Base-by-base conservation (phyloP, 2,113 vertebrate genomes). In the Catharus fuscescens region DNA sequence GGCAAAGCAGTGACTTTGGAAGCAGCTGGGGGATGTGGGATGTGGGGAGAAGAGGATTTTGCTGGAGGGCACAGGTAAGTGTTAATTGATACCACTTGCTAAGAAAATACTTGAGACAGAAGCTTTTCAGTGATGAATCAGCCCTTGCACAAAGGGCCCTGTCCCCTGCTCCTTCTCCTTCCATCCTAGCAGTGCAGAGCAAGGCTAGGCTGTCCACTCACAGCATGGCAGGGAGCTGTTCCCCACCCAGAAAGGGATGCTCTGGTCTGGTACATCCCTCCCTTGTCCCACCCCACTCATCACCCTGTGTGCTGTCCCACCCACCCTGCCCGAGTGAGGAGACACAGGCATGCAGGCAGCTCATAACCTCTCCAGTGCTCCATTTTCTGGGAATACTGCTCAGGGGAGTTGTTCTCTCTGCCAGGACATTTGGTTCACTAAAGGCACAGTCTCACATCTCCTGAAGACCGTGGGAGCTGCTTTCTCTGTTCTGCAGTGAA, bases 301-400 rank as follows among this genome's bases (percentile, higher is more conserved):
- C 16, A 28, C 16, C 14, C 59, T 34, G 10, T 17, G 50, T 1
- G 1, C 40, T 56, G 32, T 56, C 25, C 31, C 32, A 65, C 5
- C 11, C 42, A 32, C 8, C 3, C 10, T n/a, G 8, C 17, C 61
- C 31, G 60, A 0, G 0, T 34, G 56, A 59, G 17, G 21, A 53
- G 15, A 78, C 18, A 26, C 4, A 16, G 53, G 65, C 16, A 14
- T 6, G 4, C 12, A 73, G 16, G 9, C 73, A 40, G n/a, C 38
- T 60, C 36, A 28, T 17, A 48, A 26, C 31, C 42, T 66, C 44
- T 62, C 52, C 54, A 52, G 56, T 42, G 54, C 42, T 72, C 20
- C 44, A 9, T 71, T 81, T 80, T 56, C 48, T 44, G 24, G 15
- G 32, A 8, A 31, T 47, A 4, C 20, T 34, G 18, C 54, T 80